Conservation (phyloP, 2,113 vertebrate species). For the Dipodomys merriami region DNA sequence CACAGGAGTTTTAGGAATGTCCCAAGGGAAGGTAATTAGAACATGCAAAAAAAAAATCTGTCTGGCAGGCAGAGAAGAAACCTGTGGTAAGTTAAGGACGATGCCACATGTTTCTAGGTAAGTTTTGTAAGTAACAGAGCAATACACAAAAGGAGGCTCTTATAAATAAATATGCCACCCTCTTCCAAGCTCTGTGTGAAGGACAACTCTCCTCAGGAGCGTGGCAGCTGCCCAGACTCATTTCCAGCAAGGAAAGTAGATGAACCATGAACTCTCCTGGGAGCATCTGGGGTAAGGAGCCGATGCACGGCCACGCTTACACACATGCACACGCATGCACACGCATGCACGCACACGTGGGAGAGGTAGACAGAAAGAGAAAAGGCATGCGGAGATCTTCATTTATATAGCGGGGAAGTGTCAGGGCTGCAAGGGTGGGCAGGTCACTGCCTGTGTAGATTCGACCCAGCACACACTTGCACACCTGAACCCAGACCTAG, state of each 20-base stretch:
- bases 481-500: conserved; percentile 46
- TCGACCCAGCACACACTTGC: not conserved
- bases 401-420: not conserved
- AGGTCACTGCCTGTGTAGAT: too few species aligned
- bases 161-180: conserved; percentile 70
- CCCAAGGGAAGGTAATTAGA: conserved; percentile 72
- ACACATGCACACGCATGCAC: not conserved
- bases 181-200: conserved; percentile 73
- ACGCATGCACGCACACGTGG: not conserved
- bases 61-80: conserved; percentile 63
- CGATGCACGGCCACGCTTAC: not conserved
- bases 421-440: conserved; percentile 60
- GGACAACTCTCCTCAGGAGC: conserved; percentile 65
- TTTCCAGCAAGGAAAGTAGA: conserved; percentile 65
- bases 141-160: conserved; percentile 64
- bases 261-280: conserved; percentile 70
- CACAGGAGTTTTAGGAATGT: conserved; percentile 56
- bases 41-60: conserved; percentile 32
- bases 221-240: conserved; percentile 53
- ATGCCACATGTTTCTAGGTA: conserved; percentile 72
- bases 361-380: not conserved
- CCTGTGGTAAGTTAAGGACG: conserved; percentile 52
- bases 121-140: conserved; percentile 66
- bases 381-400: not conserved
- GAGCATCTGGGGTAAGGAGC: conserved; percentile 57